Percentiles rank a stretch among this genome's conserved stretches.
These are phyloP conservation scores for Sciurus vulgaris DNA, from an alignment of 2,797 vertebrate species.

Conservation along the genomic window DNA sequence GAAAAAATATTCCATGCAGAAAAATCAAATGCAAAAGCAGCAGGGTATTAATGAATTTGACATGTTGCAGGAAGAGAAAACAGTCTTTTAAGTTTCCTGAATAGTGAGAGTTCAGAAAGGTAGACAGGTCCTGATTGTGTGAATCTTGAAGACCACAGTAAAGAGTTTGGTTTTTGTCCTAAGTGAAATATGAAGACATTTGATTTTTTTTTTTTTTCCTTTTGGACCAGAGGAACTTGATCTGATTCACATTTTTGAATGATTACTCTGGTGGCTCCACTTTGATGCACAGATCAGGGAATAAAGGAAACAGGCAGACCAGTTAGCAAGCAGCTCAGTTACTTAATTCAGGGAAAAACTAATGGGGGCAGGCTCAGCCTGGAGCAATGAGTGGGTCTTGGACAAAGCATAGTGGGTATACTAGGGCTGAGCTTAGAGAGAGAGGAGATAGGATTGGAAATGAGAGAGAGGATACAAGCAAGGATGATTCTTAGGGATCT, in stretches of 20 bases:
- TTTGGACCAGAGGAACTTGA: not conserved
- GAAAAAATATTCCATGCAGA: not conserved
- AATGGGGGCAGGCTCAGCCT: not conserved
- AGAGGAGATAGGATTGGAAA: not conserved
- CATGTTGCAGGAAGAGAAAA: slow-evolving; percentile 37
- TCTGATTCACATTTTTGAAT: slow-evolving; percentile 26
- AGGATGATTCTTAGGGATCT: not conserved
- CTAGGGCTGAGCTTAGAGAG: not conserved
- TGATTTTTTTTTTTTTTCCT: not conserved
- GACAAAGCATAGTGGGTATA: not conserved
- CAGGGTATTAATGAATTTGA: slow-evolving; percentile 22
- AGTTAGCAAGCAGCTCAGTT: not conserved
- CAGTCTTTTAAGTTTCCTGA: not conserved
- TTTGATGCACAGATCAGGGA: not conserved
- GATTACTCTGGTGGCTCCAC: not conserved
- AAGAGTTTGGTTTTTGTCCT: not conserved
- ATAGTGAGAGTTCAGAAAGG: not conserved
- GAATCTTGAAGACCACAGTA: not conserved
- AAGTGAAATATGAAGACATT: slow-evolving; percentile 29
- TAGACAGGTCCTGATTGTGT: not conserved
- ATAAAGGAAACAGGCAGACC: not conserved
- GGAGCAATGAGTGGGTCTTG: not conserved
- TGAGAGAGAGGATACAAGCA: not conserved
- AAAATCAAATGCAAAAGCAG: slow-evolving; percentile 10
- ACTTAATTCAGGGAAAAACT: not conserved